Percentiles rank a stretch among this genome's conserved stretches.
Conservation (phyloP, 2,888 invertebrate species). For the Ormyrus pomaceus region DNA sequence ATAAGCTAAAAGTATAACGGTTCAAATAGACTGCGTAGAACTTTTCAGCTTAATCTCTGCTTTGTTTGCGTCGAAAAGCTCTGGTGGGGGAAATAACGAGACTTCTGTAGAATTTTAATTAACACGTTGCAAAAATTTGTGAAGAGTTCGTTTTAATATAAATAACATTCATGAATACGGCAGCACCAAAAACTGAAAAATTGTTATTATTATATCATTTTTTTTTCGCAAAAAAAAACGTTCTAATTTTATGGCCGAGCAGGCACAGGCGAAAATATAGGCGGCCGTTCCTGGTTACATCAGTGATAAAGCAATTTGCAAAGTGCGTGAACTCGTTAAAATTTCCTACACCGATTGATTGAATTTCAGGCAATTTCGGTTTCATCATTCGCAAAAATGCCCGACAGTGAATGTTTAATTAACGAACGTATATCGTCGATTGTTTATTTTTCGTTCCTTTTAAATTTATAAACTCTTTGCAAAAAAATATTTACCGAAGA, state of each 20-base stretch:
- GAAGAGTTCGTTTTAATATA: no score
- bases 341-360: constrained; percentile 30
- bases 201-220: background rate
- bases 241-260: background rate
- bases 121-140: no score
- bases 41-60: no score
- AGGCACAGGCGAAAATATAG: background rate
- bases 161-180: no score
- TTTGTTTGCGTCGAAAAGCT: no score
- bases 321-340: constrained; percentile 16
- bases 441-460: constrained; percentile 5
- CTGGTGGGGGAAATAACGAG: no score
- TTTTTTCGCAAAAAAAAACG: background rate
- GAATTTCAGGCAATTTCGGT: constrained; percentile 27
- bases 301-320: constrained; percentile 17
- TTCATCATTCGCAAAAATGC: constrained; percentile 17
- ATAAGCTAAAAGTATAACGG: no score
- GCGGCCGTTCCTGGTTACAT: background rate
- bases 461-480: background rate
- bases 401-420: constrained; percentile 31
- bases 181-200: no score
- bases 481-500: no score
- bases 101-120: no score
- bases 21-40: no score
- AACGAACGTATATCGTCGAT: constrained; percentile 4